Evolutionary conservation across 1,140 invertebrate genomes (phyloP), one percentile per base, ranked within the genome.

Genomic region (Maniola jurtina): DNA sequence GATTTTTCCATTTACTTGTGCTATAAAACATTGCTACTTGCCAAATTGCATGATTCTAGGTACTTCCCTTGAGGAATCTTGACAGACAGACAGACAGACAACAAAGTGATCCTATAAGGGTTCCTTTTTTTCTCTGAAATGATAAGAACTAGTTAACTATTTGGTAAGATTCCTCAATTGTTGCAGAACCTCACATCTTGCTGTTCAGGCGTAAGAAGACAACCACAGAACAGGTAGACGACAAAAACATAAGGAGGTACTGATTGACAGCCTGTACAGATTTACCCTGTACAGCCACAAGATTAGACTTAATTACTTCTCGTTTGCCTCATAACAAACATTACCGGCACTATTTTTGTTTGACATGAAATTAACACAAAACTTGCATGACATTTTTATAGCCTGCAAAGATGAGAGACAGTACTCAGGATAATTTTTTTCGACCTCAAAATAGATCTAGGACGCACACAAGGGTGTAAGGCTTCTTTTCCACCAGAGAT

Each of bases 131-230:
- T 25, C 25, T 25, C 25, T 2, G 25, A 25, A n/a, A n/a, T n/a
- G n/a, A n/a, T n/a, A n/a, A n/a, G n/a, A n/a, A n/a, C n/a, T n/a
- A n/a, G n/a, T n/a, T n/a, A n/a, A 25, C 25, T 25, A 25, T 25
- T 25, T 25, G 25, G 1, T 25, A 25, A 52, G 48, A 34, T 14
- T 58, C 13, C 45, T 64, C 42, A 59, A 75, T 65, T 64, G 66
- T 93, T 93, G 64, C 91, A 94, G 94, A 95, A 79, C 94, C 94
- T 14, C 94, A 95, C 73, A 93, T 95, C 73, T 77, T 95, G 59
- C 84, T 95, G 56, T 95, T 95, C 79, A 93, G 93, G 83, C 89
- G 94, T 79, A 93, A 93, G 85, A 93, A 92, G 70, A 93, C 92
- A 33, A 87, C 86, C 36, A 90, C 91, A 62, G 89, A 92, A 35